phyloP scores from a whole-genome alignment of 2,888 invertebrate genomes.

The Caenorhabditis afra region DNA sequence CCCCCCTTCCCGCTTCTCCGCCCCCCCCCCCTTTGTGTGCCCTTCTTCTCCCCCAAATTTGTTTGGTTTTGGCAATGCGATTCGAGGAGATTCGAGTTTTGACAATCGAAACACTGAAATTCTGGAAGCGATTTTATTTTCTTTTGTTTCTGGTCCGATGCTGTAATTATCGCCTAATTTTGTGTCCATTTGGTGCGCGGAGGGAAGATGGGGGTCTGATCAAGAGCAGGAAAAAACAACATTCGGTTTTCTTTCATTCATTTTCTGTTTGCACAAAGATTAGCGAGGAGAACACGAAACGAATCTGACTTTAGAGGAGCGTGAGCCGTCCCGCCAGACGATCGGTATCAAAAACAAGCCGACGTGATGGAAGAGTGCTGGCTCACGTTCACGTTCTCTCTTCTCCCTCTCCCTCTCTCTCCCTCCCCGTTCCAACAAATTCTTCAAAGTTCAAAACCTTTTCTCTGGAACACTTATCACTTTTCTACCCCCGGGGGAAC shows the following conservation, averaged over 20 bases:
- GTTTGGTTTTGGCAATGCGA: background rate
- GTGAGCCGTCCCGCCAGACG: background rate
- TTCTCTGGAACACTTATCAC: conserved; percentile 36
- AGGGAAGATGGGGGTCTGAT: conserved; percentile 2
- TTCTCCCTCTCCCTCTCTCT: background rate
- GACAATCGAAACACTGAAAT: background rate
- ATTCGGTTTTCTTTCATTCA: conserved; percentile 27
- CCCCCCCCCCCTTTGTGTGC: too few species aligned
- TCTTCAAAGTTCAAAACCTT: background rate
- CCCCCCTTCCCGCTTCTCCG: conserved; percentile 11
- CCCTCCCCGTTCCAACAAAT: background rate
- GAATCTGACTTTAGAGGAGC: background rate
- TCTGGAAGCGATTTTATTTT: background rate
- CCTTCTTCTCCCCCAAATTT: background rate
- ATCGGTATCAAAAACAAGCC: conserved; percentile 4
- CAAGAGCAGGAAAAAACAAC: conserved; percentile 47
- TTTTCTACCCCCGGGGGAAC: conserved; percentile 12
- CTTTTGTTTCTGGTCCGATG: conserved; percentile 7
- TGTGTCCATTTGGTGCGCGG: conserved; percentile 25
- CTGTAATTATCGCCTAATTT: conserved; percentile 52
- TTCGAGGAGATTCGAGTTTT: too few species aligned
- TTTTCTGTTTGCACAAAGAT: conserved; percentile 10
- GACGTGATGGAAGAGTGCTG: background rate
- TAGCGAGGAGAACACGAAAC: background rate
- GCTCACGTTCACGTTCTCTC: too few species aligned